Conservation (phyloP, 2,888 invertebrate species). For the Ochropleura leucogaster region DNA sequence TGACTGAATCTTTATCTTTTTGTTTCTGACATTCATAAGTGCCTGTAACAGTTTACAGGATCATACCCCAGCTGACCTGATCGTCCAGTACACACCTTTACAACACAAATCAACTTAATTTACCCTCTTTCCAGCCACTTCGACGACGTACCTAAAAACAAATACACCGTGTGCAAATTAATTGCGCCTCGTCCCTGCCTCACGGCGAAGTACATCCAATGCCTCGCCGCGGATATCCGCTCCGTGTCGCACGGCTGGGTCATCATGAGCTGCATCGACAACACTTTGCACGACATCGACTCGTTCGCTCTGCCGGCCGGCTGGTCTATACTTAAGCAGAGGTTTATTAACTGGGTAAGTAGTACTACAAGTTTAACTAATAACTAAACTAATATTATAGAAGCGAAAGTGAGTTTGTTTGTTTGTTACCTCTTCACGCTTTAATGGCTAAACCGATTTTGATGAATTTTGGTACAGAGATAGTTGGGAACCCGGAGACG, state of each 20-base stretch:
- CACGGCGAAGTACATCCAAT: slow-evolving; percentile 94
- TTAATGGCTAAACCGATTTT: too few relatives aligned
- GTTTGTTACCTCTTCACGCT: too few relatives aligned
- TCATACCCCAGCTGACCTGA: too few relatives aligned
- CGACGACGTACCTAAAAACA: slow-evolving; percentile 89
- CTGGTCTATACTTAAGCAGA: slow-evolving; percentile 88
- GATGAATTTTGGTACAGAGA: too few relatives aligned
- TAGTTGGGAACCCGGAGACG: too few relatives aligned
- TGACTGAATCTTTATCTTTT: too few relatives aligned
- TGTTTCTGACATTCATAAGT: too few relatives aligned
- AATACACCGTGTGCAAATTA: slow-evolving; percentile 89
- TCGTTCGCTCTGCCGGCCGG: slow-evolving; percentile 91
- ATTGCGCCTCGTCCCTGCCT: slow-evolving; percentile 93
- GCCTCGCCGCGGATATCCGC: slow-evolving; percentile 92
- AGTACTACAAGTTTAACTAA: not conserved
- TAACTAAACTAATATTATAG: too few relatives aligned
- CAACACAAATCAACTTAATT: not conserved
- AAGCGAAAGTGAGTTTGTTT: too few relatives aligned
- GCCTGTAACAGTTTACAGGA: too few relatives aligned
- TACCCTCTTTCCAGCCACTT: slow-evolving; percentile 80
- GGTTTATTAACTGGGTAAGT: slow-evolving; percentile 80
- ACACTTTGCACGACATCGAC: slow-evolving; percentile 78
- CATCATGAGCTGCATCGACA: slow-evolving; percentile 90
- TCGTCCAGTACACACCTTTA: not conserved
- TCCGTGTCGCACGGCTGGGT: slow-evolving; percentile 94